These are phyloP conservation scores for Tortricodes alternella DNA, from an alignment of 2,888 invertebrate species.

Conservation along the genomic window DNA sequence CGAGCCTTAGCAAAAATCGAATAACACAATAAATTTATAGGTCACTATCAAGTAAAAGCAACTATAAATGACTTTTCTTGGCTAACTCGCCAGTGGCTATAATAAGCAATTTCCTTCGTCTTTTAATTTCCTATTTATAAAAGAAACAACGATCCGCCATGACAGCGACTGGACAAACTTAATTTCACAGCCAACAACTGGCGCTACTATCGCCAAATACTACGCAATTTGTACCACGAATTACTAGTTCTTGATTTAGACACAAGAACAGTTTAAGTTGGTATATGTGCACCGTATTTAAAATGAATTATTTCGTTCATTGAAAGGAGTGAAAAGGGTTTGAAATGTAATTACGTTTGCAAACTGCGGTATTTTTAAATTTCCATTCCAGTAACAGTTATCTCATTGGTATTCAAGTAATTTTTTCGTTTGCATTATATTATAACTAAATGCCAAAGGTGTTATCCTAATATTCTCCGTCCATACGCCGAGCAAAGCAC, in stretches of 20 bases:
- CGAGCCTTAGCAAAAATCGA: too few species aligned
- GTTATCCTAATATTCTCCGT: too few species aligned
- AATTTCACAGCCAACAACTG: background rate
- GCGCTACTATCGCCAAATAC: background rate
- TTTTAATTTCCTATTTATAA: conserved; percentile 22
- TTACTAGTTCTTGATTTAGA: too few species aligned
- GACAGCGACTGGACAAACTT: conserved; percentile 7
- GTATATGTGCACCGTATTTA: conserved; percentile 17
- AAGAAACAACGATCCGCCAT: conserved; percentile 16
- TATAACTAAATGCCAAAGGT: too few species aligned
- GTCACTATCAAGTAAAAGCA: too few species aligned
- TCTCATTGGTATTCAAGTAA: too few species aligned
- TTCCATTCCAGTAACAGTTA: too few species aligned
- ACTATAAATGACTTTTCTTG: background rate
- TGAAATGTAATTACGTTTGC: conserved; percentile 8
- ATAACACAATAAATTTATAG: too few species aligned
- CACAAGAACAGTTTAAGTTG: too few species aligned
- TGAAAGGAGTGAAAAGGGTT: conserved; percentile 4
- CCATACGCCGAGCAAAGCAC: too few species aligned
- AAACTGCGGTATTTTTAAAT: conserved; percentile 1
- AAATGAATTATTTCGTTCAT: conserved; percentile 13
- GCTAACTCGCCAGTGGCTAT: conserved; percentile 1
- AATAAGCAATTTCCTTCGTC: conserved; percentile 8
- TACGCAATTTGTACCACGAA: too few species aligned
- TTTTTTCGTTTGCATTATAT: background rate